phyloP scores from a whole-genome alignment of 2,888 invertebrate genomes.

The Pecten maximus region DNA sequence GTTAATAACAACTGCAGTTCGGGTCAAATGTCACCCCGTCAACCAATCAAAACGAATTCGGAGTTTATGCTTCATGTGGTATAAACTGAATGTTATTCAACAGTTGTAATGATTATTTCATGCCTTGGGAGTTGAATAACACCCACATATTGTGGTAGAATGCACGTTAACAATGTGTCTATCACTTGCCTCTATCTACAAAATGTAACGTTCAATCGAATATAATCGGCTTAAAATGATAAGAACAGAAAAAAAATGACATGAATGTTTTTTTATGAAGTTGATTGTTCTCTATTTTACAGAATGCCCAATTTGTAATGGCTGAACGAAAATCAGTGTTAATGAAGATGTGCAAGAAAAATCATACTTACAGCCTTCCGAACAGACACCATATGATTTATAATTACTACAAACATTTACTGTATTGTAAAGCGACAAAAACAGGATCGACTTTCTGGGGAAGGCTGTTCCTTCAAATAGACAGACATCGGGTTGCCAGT shows the following conservation, averaged over 20 bases:
- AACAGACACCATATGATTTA: background rate
- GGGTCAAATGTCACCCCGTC: no score
- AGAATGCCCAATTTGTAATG: background rate
- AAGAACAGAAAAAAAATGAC: background rate
- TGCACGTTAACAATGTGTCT: no score
- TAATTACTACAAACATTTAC: background rate
- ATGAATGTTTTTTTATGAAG: background rate
- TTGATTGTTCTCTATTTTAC: background rate
- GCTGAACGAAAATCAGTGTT: background rate
- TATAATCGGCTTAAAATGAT: no score
- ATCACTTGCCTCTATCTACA: no score
- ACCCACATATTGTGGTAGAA: no score
- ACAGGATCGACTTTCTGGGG: conserved; percentile 65
- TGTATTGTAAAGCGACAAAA: conserved; percentile 63
- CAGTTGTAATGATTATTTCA: no score
- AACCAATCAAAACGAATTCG: no score
- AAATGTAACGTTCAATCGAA: no score
- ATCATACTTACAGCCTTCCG: background rate
- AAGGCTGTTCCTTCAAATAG: conserved; percentile 54
- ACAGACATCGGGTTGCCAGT: background rate
- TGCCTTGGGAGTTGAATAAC: no score
- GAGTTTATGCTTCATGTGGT: no score
- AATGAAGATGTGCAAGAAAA: background rate
- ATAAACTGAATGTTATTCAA: no score
- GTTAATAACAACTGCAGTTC: no score